Conservation (phyloP, 2,113 vertebrate genomes). For the Dromiciops gliroides region DNA sequence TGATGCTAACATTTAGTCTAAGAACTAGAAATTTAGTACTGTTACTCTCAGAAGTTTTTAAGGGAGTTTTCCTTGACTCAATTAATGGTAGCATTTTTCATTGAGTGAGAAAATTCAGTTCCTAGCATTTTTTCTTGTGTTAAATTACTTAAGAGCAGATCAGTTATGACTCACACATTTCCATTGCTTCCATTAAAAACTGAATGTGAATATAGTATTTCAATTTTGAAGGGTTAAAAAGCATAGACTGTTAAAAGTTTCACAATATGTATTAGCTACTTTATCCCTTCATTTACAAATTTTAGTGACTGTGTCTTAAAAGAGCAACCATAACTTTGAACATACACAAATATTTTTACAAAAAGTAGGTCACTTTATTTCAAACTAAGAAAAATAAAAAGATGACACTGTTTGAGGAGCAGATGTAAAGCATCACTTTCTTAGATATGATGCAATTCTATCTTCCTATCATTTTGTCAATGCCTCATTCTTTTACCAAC, state of each 20-base stretch:
- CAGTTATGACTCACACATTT: constrained; percentile 25
- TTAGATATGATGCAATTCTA: constrained; percentile 47
- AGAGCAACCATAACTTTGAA: constrained; percentile 19
- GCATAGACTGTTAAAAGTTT: background rate
- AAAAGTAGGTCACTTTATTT: background rate
- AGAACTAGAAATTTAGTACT: constrained; percentile 64
- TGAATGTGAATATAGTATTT: constrained; percentile 45
- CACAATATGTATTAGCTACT: background rate
- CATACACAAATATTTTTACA: constrained; percentile 3
- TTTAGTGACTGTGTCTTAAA: constrained; percentile 17
- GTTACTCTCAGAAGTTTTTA: constrained; percentile 70
- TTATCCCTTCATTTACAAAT: constrained; percentile 26
- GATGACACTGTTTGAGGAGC: constrained; percentile 36
- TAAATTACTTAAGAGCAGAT: constrained; percentile 40
- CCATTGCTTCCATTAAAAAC: constrained; percentile 50
- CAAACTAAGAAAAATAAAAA: constrained; percentile 19
- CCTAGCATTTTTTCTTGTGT: constrained; percentile 19
- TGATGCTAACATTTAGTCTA: constrained; percentile 62
- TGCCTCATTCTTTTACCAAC: background rate
- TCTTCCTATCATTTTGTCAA: background rate
- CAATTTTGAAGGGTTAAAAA: constrained; percentile 57
- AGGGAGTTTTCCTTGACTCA: constrained; percentile 50
- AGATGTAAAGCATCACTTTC: constrained; percentile 38
- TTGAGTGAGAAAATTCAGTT: constrained; percentile 54
- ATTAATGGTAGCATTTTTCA: constrained; percentile 56